phyloP scores from a whole-genome alignment of 2,888 invertebrate species.

The Dicycla oo region DNA sequence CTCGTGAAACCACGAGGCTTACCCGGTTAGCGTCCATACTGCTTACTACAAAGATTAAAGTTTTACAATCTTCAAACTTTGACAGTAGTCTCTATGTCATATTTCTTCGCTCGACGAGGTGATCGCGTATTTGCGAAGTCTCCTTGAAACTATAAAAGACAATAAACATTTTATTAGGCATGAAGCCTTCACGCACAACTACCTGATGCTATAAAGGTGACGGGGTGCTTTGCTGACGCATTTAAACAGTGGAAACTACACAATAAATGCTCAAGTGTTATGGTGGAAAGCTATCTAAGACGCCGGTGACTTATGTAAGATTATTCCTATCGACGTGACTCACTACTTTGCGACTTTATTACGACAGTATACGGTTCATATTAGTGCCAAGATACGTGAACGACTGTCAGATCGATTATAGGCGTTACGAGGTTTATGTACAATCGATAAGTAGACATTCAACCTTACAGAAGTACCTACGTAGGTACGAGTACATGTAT shows the following conservation, averaged over 20 bases:
- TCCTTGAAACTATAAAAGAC: conserved; percentile 89
- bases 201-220: conserved; percentile 74
- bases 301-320: conserved; percentile 54
- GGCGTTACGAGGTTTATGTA: conserved; percentile 49
- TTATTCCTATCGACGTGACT: conserved; percentile 42
- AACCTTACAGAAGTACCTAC: conserved; percentile 30
- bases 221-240: conserved; percentile 78
- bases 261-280: conserved; percentile 60
- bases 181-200: conserved; percentile 72
- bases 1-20: conserved; percentile 80
- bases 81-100: conserved; percentile 81
- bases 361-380: conserved; percentile 35
- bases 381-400: conserved; percentile 33
- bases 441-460: conserved; percentile 51
- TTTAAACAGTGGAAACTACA: conserved; percentile 67
- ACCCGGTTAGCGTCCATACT: conserved; percentile 86
- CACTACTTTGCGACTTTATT: conserved; percentile 44
- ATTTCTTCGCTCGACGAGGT: conserved; percentile 81
- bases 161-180: conserved; percentile 82
- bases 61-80: conserved; percentile 76
- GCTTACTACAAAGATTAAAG: conserved; percentile 72
- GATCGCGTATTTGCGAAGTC: conserved; percentile 83
- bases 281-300: conserved; percentile 58
- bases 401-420: conserved; percentile 41
- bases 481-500: background rate